These are phyloP conservation scores for Actinernus sp. DNA, from an alignment of 92 coral and sea anemone genomes.

Conservation along the genomic window DNA sequence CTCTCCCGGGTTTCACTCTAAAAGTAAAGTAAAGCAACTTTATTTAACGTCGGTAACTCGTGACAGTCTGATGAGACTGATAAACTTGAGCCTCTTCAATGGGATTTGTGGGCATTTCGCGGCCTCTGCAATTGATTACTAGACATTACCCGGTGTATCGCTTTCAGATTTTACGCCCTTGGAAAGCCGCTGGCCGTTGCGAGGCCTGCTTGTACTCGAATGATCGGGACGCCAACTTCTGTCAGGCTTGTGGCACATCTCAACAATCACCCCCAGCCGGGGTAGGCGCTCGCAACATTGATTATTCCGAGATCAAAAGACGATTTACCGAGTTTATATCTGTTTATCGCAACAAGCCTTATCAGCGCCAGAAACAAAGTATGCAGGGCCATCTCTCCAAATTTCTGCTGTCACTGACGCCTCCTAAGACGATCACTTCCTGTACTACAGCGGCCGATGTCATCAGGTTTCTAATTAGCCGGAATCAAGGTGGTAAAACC, in stretches of 20 bases:
- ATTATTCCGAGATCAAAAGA: neutral
- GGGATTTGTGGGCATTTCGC: slow-evolving; percentile 24
- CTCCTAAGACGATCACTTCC: slow-evolving; percentile 7
- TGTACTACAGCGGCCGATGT: slow-evolving; percentile 45
- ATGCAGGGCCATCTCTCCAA: slow-evolving; percentile 18
- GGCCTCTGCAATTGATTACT: no score
- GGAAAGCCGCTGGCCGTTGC: slow-evolving; percentile 25
- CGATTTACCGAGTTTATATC: neutral
- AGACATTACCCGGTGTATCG: no score
- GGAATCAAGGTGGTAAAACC: slow-evolving; percentile 15
- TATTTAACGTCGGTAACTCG: no score
- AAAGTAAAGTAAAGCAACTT: no score
- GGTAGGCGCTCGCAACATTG: neutral
- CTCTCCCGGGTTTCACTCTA: no score
- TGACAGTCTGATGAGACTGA: no score
- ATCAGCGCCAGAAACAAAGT: slow-evolving; percentile 45
- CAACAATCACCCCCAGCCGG: neutral
- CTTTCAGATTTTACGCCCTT: neutral
- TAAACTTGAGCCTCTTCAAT: slow-evolving; percentile 4
- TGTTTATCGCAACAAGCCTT: slow-evolving; percentile 28
- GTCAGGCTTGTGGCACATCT: slow-evolving; percentile 24
- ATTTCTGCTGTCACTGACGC: slow-evolving; percentile 15
- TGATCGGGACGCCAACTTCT: no score
- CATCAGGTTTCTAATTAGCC: slow-evolving; percentile 31
- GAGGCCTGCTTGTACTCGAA: slow-evolving; percentile 5